Conservation (phyloP, 2,113 vertebrate species). For the Podocnemis expansa region DNA sequence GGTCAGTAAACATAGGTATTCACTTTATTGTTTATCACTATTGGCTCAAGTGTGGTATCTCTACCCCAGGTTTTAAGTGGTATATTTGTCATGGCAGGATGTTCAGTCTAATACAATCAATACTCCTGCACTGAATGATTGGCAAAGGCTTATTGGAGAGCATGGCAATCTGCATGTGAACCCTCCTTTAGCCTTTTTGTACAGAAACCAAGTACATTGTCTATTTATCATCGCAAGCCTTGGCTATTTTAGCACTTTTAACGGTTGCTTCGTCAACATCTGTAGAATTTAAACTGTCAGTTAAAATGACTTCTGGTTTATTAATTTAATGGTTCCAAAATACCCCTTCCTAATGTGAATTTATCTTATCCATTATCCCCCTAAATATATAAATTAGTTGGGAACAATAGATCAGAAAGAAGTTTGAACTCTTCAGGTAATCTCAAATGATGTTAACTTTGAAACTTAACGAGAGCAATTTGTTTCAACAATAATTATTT, state of each 20-base stretch:
- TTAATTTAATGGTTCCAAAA: neutral
- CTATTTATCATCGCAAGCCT: neutral
- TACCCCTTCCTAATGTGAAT: neutral
- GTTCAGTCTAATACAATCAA: neutral
- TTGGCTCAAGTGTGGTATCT: neutral
- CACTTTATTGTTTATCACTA: fast-evolving
- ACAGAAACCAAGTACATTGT: fast-evolving
- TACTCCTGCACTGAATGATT: neutral
- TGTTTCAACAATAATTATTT: neutral
- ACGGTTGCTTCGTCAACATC: neutral
- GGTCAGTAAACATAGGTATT: neutral
- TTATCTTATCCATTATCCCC: neutral
- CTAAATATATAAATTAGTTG: neutral
- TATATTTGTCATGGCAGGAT: neutral
- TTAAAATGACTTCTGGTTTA: fast-evolving
- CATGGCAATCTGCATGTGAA: fast-evolving
- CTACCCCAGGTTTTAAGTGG: neutral
- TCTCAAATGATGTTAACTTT: neutral
- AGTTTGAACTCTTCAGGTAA: neutral
- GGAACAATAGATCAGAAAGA: neutral
- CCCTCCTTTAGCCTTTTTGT: neutral
- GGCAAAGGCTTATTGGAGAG: neutral
- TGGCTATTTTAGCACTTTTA: fast-evolving
- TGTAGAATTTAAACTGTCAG: neutral
- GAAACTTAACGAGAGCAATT: neutral